Conservation (phyloP, 2,113 vertebrate species). For the Elanoides forficatus region DNA sequence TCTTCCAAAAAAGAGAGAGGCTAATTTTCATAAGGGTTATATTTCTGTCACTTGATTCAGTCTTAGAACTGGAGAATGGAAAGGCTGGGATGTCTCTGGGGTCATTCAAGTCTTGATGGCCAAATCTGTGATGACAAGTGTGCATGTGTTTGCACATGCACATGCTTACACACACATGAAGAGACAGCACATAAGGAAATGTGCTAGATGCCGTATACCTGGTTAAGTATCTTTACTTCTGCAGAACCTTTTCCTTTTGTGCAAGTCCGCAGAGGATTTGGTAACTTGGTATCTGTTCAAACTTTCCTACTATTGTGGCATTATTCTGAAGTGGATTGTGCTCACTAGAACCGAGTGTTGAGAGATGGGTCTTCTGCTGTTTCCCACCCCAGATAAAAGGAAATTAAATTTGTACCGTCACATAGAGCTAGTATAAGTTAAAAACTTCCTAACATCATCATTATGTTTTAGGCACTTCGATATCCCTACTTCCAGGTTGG, state of each 20-base stretch:
- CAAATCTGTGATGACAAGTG: background rate
- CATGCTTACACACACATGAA: background rate
- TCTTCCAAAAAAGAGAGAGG: background rate
- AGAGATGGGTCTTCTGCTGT: background rate
- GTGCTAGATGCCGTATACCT: background rate
- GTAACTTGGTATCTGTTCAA: background rate
- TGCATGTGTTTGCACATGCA: background rate
- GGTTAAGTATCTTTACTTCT: background rate
- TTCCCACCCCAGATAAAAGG: background rate
- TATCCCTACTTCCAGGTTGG: slow-evolving; percentile 90
- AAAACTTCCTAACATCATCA: background rate
- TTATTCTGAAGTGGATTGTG: background rate
- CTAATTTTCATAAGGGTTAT: background rate
- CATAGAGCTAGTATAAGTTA: background rate
- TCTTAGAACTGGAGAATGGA: background rate
- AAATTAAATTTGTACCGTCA: background rate
- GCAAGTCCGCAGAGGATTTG: background rate
- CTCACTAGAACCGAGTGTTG: background rate
- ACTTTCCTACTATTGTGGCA: background rate
- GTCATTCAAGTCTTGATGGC: background rate
- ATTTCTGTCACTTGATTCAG: background rate
- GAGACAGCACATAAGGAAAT: background rate
- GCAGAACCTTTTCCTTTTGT: background rate
- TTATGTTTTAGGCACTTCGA: slow-evolving; percentile 82
- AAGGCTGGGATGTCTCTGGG: background rate